Evolutionary conservation across 2,113 vertebrate genomes (phyloP), one percentile per base, ranked within the genome.

Genomic region (Colaptes auratus): DNA sequence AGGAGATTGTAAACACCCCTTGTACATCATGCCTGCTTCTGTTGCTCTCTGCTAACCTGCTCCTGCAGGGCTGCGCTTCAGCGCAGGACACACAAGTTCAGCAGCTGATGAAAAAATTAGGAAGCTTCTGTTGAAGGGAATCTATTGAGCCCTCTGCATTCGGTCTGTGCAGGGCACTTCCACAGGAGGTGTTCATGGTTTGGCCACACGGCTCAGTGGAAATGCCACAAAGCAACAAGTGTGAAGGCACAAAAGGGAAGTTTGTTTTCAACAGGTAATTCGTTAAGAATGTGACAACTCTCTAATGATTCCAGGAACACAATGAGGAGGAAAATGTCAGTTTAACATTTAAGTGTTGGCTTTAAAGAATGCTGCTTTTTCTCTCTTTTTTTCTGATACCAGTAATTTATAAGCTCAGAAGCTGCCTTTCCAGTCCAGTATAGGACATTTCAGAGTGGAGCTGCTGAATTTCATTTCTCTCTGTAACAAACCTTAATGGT

Each of bases 1-100:
- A 88, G 48, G 24, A 12, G 48, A 76, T 55, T 87, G 75, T 93
- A 89, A 96, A 91, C 56, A 92, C 82, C 60, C 64, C 36, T 89
- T 89, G 70, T 67, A 50, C 74, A 59, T 42, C 50, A 3, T 52
- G 50, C 50, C 50, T 52, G 23, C 50, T 25, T 25, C 23, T 52
- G 28, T 65, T 14, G 33, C 81, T 61, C 39, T 75, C 31, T 73
- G 58, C 58, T n/a, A 36, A 5, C 83, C 73, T 72, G 61, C 65
- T 88, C 53, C 27, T 46, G 48, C 9, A 13, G 13, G 50, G 50
- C 50, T 81, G 19, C 9, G 3, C 36, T 81, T 88, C 15, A 75
- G 52, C 23, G 8, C 11, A 50, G 25, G 48, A 53, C 12, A 36
- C 66, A 56, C 23, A 69, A 55, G 33, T 65, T 72, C 58, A 64